These are phyloP conservation scores for Suricata suricatta DNA, from an alignment of 2,113 vertebrate species.

Conservation along the genomic window DNA sequence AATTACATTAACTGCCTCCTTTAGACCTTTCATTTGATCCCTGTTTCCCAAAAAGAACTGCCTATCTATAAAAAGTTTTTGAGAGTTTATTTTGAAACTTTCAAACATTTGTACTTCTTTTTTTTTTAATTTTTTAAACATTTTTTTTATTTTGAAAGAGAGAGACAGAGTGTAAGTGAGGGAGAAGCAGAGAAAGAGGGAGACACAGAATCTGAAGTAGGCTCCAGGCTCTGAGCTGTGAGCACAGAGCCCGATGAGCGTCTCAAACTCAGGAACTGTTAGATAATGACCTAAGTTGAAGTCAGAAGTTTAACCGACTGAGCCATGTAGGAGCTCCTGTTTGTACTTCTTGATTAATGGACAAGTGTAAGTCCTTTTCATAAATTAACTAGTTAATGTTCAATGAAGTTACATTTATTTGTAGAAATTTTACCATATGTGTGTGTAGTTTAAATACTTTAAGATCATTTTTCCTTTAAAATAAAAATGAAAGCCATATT, in stretches of 20 bases:
- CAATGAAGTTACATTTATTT: background rate
- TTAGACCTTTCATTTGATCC: background rate
- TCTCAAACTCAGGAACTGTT: no score
- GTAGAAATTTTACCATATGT: background rate
- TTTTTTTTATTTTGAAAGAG: no score
- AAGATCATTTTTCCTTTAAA: background rate
- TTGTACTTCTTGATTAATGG: background rate
- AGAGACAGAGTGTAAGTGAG: no score
- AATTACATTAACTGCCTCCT: background rate
- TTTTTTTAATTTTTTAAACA: background rate
- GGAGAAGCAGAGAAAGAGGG: no score
- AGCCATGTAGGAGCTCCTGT: background rate
- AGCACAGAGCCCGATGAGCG: no score
- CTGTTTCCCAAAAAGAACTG: background rate
- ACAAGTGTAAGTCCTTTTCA: background rate
- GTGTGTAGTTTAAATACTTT: background rate
- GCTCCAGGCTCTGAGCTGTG: no score
- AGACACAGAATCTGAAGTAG: no score
- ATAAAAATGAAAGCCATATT: background rate
- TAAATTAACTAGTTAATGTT: background rate
- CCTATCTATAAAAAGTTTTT: background rate
- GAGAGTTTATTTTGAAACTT: background rate
- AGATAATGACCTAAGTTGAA: no score
- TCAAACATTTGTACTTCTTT: background rate
- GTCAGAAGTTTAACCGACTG: no score